A percentile compares a stretch with the other conserved stretches of the same genome.
Evolutionary conservation across 1,140 invertebrate species (phyloP).

Genomic region (Meloidogyne chitwoodi): DNA sequence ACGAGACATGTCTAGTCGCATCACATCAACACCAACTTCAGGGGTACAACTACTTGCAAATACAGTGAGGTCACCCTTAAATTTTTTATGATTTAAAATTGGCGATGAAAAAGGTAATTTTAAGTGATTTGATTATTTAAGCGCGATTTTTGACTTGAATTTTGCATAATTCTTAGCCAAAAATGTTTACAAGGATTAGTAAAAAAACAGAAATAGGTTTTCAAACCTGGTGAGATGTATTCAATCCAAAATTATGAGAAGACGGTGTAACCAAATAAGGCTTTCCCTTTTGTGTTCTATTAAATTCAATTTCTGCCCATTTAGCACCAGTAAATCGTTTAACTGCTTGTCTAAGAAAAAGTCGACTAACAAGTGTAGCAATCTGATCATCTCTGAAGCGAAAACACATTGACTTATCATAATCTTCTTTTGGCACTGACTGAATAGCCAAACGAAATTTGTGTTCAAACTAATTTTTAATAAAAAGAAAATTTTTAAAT

Average conservation of each 20-base stretch:
- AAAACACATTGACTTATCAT: conserved; percentile 45
- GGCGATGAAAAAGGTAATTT: no score
- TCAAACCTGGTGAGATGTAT: conserved; percentile 54
- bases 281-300: conserved; percentile 54
- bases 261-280: conserved; percentile 47
- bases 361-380: conserved; percentile 52
- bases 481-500: background rate
- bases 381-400: conserved; percentile 53
- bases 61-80: conserved; percentile 58
- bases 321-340: conserved; percentile 32
- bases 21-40: conserved; percentile 56
- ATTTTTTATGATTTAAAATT: background rate
- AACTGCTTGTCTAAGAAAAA: conserved; percentile 53
- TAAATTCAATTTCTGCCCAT: conserved; percentile 51
- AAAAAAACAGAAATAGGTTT: background rate
- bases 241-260: conserved; percentile 46
- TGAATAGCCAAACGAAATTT: conserved; percentile 53
- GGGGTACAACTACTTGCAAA: conserved; percentile 53
- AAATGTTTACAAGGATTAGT: no score
- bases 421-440: conserved; percentile 50
- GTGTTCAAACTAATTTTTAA: conserved; percentile 46
- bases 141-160: no score
- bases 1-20: conserved; percentile 55
- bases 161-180: no score
- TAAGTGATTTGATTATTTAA: no score